Conservation (phyloP, 2,113 vertebrate genomes). For the Gorsachius goisagi region DNA sequence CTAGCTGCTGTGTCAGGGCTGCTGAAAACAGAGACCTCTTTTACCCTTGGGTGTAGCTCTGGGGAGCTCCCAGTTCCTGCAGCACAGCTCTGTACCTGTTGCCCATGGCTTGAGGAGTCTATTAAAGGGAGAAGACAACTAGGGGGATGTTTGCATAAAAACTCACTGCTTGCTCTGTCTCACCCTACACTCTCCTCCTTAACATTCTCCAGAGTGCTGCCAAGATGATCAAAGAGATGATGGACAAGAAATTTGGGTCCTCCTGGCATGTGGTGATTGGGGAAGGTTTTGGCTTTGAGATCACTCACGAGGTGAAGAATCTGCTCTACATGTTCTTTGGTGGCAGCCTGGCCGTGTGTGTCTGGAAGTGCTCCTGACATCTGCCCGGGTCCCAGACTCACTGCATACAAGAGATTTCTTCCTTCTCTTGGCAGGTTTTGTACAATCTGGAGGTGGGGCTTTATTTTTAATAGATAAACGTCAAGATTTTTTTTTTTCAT, state of each 20-base stretch:
- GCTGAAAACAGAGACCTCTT: background rate
- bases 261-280: conserved; percentile 98
- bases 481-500: conserved; percentile 5
- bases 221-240: conserved; percentile 98
- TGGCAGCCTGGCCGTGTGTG: conserved; percentile 91
- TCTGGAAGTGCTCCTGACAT: conserved; percentile 97
- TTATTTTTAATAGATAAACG: conserved; percentile 53
- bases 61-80: background rate
- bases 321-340: conserved; percentile 98
- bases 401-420: background rate
- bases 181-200: background rate
- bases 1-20: background rate
- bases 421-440: conserved; percentile 34
- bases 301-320: conserved; percentile 96
- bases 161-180: background rate
- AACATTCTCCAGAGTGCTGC: conserved; percentile 83
- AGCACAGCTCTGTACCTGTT: background rate
- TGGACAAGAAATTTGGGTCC: conserved; percentile 98
- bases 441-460: conserved; percentile 54
- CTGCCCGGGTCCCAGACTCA: background rate
- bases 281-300: conserved; percentile 94
- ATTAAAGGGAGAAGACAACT: background rate
- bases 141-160: background rate
- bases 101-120: background rate
- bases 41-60: background rate